phyloP scores from a whole-genome alignment of 2,888 invertebrate genomes.

The Keiferia lycopersicella region DNA sequence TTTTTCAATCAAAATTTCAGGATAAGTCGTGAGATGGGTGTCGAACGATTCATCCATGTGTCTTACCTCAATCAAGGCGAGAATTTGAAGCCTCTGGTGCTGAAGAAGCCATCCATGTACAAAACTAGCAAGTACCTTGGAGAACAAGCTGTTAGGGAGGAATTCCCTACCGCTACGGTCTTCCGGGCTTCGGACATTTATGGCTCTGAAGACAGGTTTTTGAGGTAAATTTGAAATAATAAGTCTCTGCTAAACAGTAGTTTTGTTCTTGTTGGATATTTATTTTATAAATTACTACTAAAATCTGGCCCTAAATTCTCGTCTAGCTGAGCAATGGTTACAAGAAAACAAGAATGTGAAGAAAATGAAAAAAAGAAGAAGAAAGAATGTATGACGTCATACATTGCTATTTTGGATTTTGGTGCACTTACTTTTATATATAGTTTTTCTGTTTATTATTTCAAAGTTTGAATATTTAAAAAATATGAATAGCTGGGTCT shows the following conservation, averaged over 20 bases:
- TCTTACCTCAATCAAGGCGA: constrained; percentile 91
- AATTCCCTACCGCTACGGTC: constrained; percentile 97
- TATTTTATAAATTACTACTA: no score
- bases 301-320: no score
- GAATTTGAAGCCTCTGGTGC: constrained; percentile 84
- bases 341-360: no score
- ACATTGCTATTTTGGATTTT: no score
- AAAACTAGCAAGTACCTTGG: constrained; percentile 91
- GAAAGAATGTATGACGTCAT: no score
- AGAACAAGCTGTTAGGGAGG: constrained; percentile 94
- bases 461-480: no score
- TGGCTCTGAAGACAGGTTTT: constrained; percentile 94
- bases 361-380: no score
- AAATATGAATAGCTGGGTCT: no score
- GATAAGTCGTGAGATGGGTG: constrained; percentile 87
- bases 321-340: no score
- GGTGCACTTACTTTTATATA: no score
- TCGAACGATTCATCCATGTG: constrained; percentile 95
- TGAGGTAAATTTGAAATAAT: constrained; percentile 67
- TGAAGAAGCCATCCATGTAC: constrained; percentile 88
- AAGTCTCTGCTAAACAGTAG: no score
- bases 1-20: constrained; percentile 47
- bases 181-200: constrained; percentile 96
- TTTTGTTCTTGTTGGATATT: neutral
- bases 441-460: no score